phyloP scores from a whole-genome alignment of 1,140 invertebrate genomes.

The Physella acuta region DNA sequence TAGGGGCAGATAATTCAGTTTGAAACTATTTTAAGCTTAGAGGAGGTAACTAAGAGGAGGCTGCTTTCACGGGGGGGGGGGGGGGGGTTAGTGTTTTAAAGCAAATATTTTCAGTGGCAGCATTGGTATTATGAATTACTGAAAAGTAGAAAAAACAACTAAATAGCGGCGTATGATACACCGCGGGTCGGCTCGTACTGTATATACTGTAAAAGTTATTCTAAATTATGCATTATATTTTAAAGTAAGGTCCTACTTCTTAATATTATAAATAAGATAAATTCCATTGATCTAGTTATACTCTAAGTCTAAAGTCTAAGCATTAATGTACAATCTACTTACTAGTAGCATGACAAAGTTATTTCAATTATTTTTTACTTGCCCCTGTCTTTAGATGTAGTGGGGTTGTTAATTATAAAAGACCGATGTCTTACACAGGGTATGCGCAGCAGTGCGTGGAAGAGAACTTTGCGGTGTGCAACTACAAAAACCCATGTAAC shows the following conservation, averaged over 20 bases:
- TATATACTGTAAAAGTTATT: no score
- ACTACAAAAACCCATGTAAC: slow-evolving; percentile 5
- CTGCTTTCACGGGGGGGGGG: no score
- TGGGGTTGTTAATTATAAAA: background rate
- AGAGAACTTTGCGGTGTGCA: slow-evolving; percentile 2
- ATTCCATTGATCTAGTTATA: background rate
- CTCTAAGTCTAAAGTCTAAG: background rate
- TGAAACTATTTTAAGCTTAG: no score
- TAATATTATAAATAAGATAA: background rate
- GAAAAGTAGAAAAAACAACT: no score
- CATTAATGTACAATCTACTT: background rate
- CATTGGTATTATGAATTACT: no score
- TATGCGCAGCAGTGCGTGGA: slow-evolving; percentile 31
- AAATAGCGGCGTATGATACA: no score
- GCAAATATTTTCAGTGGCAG: no score
- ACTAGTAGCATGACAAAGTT: background rate
- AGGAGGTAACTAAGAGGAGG: no score
- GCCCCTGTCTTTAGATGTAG: background rate
- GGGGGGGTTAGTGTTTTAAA: no score
- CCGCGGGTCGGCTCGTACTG: no score
- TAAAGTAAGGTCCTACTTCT: background rate
- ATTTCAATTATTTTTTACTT: background rate
- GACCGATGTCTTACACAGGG: slow-evolving; percentile 24
- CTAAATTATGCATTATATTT: no score
- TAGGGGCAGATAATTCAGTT: no score